Evolutionary conservation across 2,113 vertebrate species (phyloP), one percentile per base, ranked within the genome.

Genomic region (Antechinus stuartii): DNA sequence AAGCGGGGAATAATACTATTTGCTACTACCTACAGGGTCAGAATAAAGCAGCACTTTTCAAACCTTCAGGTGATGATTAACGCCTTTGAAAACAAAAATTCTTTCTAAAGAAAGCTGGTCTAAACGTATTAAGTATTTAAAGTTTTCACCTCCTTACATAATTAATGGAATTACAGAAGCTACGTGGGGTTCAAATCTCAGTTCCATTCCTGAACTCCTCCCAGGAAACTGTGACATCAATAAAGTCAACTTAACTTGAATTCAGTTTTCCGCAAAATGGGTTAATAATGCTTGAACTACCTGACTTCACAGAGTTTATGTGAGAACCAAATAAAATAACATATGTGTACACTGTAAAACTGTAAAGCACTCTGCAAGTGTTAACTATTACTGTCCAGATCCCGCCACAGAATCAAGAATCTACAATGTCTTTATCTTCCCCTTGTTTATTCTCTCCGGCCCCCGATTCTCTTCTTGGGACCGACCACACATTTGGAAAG

Each of bases 261-360:
- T 35, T 61, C 14, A n/a, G 30, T 30, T 68, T 68, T 25, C 26
- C 94, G 91, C 91, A 90, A 92, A 90, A 91, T n/a, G 3, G 46
- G 35, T 49, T n/a, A 94, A 47, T 42, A 54, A 47, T 22, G 91
- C 25, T 9, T 26, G 56, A 61, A 68, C 30, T 49, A 84, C 54
- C 91, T 91, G 30, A 35, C 53, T 54, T 50, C 92, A 91, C 35
- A 46, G 25, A 56, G 50, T 10, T 92, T 55, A 61, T 90, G 56
- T 0, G 35, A 96, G 53, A 91, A 94, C 55, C 57, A 91, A 94
- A 35, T 53, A n/a, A 92, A 46, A 89, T 91, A 68, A 94, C 90
- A 94, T 50, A 93, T 35, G 7, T 90, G 35, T 55, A 93, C 24
- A 10, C 19, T 92, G 56, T 57, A 57, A 92, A 26, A 42, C 12